Evolutionary conservation across 2,888 invertebrate species (phyloP).

Genomic region (Cataglyphis albicans): DNA sequence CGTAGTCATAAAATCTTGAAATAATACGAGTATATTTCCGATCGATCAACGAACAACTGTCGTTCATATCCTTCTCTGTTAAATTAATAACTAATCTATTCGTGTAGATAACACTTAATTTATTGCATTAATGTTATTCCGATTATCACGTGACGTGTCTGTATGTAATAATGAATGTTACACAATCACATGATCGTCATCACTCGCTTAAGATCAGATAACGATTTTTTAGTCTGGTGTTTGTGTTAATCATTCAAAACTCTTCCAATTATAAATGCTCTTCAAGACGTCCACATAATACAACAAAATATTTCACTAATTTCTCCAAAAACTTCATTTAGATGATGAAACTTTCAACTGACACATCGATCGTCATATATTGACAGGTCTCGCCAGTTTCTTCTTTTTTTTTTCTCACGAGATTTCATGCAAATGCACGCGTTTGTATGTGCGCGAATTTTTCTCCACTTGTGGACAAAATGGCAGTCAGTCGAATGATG

Average conservation of each 20-base stretch:
- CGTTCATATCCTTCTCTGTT: slow-evolving; percentile 3
- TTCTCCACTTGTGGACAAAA: slow-evolving; percentile 65
- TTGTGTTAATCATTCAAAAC: neutral
- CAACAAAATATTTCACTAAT: neutral
- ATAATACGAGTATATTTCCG: neutral
- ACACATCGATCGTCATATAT: neutral
- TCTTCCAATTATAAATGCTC: neutral
- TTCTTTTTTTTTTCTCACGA: neutral
- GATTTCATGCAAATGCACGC: neutral
- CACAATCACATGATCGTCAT: neutral
- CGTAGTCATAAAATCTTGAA: neutral
- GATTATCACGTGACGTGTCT: neutral
- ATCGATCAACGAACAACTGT: slow-evolving; percentile 21
- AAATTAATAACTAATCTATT: slow-evolving; percentile 11
- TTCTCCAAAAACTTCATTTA: neutral
- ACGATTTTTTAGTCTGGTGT: neutral
- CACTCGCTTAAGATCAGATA: neutral
- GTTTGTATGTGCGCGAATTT: neutral
- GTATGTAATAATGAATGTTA: neutral
- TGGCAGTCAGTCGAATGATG: slow-evolving; percentile 62
- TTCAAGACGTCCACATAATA: neutral
- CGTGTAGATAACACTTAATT: slow-evolving; percentile 21
- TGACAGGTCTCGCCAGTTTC: neutral
- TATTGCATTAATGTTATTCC: slow-evolving; percentile 31
- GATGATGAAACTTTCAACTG: neutral